These are phyloP conservation scores for Archegozetes longisetosus DNA, from an alignment of 1,140 invertebrate species.

Conservation along the genomic window DNA sequence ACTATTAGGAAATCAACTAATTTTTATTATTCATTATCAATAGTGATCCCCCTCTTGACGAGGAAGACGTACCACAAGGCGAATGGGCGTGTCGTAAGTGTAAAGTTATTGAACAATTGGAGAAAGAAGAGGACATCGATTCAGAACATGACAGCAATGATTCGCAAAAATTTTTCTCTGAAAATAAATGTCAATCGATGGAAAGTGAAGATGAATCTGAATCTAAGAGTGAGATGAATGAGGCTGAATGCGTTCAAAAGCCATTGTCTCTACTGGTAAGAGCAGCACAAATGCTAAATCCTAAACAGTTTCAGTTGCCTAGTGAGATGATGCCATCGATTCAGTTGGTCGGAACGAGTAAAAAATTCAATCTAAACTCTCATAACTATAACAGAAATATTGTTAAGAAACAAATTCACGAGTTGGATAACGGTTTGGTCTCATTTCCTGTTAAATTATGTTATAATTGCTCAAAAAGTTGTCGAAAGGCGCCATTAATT, in stretches of 20 bases:
- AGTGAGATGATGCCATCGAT: constrained; percentile 55
- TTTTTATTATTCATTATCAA: constrained; percentile 22
- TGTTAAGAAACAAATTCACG: constrained; percentile 38
- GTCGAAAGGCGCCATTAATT: constrained; percentile 42
- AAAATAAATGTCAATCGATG: constrained; percentile 14
- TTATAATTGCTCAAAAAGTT: constrained; percentile 50
- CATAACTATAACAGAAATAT: constrained; percentile 12
- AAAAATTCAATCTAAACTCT: constrained; percentile 3
- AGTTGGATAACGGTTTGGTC: constrained; percentile 55
- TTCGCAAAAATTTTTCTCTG: constrained; percentile 7
- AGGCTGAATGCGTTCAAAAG: constrained; percentile 16
- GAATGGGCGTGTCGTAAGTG: constrained; percentile 80
- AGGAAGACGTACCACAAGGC: constrained; percentile 70
- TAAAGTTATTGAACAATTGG: constrained; percentile 21
- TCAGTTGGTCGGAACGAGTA: constrained; percentile 53
- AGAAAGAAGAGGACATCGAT: not conserved
- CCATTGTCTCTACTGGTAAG: constrained; percentile 53
- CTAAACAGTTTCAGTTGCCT: constrained; percentile 70
- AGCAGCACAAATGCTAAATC: constrained; percentile 65
- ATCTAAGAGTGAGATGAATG: not conserved
- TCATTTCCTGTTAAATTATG: constrained; percentile 64
- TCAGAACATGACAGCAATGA: not conserved
- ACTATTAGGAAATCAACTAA: not conserved
- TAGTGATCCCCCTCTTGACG: constrained; percentile 74
- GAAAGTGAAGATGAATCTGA: constrained; percentile 2